These are phyloP conservation scores for Drosophila paulistorum DNA, from an alignment of 1,140 invertebrate species.

Conservation along the genomic window DNA sequence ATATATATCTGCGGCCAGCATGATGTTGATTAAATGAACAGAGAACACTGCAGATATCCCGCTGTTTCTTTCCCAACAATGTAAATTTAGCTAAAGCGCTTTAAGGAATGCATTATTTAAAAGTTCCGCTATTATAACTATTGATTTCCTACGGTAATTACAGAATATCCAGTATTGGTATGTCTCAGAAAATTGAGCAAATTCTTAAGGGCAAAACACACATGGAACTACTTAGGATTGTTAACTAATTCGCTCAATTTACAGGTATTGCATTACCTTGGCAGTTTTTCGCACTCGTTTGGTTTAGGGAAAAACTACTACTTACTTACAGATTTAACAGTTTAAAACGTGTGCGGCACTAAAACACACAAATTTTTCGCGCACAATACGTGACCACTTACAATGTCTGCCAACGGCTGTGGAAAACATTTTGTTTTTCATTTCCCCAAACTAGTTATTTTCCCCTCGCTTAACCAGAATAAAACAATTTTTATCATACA, in stretches of 20 bases:
- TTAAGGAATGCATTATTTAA: not conserved
- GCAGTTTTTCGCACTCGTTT: constrained; percentile 21
- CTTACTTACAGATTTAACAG: constrained; percentile 43
- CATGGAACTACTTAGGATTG: not conserved
- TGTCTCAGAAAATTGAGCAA: too few species aligned
- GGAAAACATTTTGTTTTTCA: constrained; percentile 30
- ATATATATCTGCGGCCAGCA: not conserved
- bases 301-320: constrained; percentile 21
- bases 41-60: not conserved
- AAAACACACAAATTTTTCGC: constrained; percentile 33
- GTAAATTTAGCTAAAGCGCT: not conserved
- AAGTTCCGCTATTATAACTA: not conserved
- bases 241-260: constrained; percentile 18
- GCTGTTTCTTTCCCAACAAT: not conserved
- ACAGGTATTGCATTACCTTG: not conserved
- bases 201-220: not conserved
- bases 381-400: constrained; percentile 68
- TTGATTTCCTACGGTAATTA: too few species aligned
- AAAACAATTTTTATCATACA: constrained; percentile 40
- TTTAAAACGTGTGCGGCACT: constrained; percentile 26
- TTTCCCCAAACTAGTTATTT: constrained; percentile 7
- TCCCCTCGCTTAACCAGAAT: constrained; percentile 11
- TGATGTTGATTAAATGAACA: constrained; percentile 6
- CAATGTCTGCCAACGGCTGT: constrained; percentile 27
- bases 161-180: too few species aligned